Evolutionary conservation across 2,797 vertebrate genomes (phyloP).

Genomic region (Microctenopoma lineatum): DNA sequence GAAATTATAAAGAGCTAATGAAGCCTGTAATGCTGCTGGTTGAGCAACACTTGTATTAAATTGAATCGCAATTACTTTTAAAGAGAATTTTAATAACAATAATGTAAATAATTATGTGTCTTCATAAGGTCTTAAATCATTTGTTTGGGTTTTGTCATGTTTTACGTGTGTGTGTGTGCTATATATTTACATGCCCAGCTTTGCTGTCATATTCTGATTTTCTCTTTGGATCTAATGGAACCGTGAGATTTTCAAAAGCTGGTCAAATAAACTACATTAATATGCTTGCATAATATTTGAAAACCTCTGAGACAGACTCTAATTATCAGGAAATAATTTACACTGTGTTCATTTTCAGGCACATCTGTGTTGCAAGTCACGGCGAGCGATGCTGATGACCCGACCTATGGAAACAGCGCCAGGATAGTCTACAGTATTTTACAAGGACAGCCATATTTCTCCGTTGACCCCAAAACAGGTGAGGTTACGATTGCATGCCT

Average conservation of each 20-base stretch:
- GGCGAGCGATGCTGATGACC: conserved; percentile 95
- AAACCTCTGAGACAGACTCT: not conserved
- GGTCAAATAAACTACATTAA: not conserved
- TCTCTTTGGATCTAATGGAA: not conserved
- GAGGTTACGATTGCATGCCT: conserved; percentile 15
- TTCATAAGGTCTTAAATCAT: conserved; percentile 5
- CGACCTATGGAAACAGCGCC: conserved; percentile 98
- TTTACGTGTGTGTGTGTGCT: not conserved
- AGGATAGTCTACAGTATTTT: conserved; percentile 98
- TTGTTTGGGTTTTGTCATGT: conserved; percentile 26
- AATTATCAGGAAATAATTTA: conserved; percentile 1
- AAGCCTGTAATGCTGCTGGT: conserved; percentile 69
- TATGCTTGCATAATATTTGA: not conserved
- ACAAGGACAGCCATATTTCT: conserved; percentile 99
- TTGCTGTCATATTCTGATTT: conserved; percentile 3
- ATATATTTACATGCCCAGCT: not conserved
- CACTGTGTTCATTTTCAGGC: conserved; percentile 80
- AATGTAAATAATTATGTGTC: conserved; percentile 32
- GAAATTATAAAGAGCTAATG: conserved; percentile 69
- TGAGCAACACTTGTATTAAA: conserved; percentile 67
- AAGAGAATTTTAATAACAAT: conserved; percentile 29
- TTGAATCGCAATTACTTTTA: conserved; percentile 53
- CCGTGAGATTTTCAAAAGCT: conserved; percentile 14
- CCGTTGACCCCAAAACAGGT: conserved; percentile 99
- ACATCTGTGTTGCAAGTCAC: conserved; percentile 97